Conservation (phyloP, 2,888 invertebrate species). For the Cataglyphis cursor region DNA sequence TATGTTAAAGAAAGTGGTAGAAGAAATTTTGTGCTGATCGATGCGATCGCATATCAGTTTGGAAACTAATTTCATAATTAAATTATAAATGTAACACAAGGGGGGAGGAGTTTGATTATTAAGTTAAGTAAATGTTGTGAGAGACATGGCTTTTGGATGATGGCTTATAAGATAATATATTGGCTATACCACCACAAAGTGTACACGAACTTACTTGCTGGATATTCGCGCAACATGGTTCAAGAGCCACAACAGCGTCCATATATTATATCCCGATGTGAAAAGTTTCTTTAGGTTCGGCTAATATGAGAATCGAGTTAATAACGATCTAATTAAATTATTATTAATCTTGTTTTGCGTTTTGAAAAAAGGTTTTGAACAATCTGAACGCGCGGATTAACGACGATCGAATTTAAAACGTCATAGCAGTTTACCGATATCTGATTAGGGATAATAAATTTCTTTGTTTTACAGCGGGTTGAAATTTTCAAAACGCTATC, state of each 20-base stretch:
- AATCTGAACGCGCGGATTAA: neutral
- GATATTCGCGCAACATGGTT: constrained; percentile 47
- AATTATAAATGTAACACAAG: neutral
- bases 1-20: neutral
- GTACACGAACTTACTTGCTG: constrained; percentile 34
- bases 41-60: neutral
- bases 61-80: neutral
- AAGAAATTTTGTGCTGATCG: neutral
- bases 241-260: constrained; percentile 37
- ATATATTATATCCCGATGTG: constrained; percentile 10
- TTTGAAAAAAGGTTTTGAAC: neutral
- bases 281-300: constrained; percentile 22
- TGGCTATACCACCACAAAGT: constrained; percentile 31
- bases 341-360: constrained; percentile 27
- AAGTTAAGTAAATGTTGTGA: constrained; percentile 15
- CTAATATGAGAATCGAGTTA: constrained; percentile 16
- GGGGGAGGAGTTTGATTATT: neutral
- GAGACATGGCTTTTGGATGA: constrained; percentile 29
- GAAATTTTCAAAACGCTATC: constrained; percentile 21
- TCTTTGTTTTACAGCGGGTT: neutral
- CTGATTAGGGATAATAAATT: constrained; percentile 6
- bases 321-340: constrained; percentile 17
- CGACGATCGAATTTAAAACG: constrained; percentile 16
- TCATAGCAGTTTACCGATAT: constrained; percentile 19
- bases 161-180: constrained; percentile 33